Evolutionary conservation across 2,113 vertebrate genomes (phyloP).

Genomic region (Dasyornis broadbenti): DNA sequence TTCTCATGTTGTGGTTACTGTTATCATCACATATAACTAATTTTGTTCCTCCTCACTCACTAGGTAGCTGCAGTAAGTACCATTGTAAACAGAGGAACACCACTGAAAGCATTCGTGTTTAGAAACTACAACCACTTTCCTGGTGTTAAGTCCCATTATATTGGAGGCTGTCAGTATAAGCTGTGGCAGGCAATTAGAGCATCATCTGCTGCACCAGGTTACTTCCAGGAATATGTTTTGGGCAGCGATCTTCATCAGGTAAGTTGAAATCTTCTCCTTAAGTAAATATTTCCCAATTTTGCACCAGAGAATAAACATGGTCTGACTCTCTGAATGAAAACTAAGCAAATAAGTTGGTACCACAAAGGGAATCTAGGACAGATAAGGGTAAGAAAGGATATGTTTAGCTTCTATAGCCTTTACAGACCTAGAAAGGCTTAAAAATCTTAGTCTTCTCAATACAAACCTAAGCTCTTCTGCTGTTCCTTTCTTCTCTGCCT

Average conservation of each 20-base stretch:
- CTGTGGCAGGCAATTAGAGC: constrained; percentile 94
- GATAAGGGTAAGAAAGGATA: background rate
- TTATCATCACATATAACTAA: background rate
- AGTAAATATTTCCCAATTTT: background rate
- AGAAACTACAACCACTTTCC: constrained; percentile 93
- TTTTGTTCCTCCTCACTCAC: background rate
- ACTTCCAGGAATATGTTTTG: constrained; percentile 90
- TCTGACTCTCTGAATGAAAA: background rate
- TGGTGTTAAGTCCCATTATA: constrained; percentile 87
- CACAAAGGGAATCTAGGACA: background rate
- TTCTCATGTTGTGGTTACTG: background rate
- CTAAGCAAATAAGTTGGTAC: background rate
- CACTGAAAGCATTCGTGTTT: constrained; percentile 92
- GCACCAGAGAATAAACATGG: background rate
- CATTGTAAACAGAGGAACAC: constrained; percentile 87
- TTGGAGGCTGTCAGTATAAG: constrained; percentile 90
- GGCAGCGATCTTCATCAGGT: constrained; percentile 93
- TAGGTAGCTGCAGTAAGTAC: constrained; percentile 95
- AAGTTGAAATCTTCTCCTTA: constrained; percentile 2
- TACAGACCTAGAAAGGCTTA: background rate
- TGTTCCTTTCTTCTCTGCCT: background rate
- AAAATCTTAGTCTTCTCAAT: background rate
- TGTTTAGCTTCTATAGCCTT: background rate
- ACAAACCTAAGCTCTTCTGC: background rate
- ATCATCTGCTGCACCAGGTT: constrained; percentile 91